Evolutionary conservation across 2,888 invertebrate species (phyloP), one percentile per base, ranked within the genome.

Genomic region (Dasysyrphus tricinctus): DNA sequence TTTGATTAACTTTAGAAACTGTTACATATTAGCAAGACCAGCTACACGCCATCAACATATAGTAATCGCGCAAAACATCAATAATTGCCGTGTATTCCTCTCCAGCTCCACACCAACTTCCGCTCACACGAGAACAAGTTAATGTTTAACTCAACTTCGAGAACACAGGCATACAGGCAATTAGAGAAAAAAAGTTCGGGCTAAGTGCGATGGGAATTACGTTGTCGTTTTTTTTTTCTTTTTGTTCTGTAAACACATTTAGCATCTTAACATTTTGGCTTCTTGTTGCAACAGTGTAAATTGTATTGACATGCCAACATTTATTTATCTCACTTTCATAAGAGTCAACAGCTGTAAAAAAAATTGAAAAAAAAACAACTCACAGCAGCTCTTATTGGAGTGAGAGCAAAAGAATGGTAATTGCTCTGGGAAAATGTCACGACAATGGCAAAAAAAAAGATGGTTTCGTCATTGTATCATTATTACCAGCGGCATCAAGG

Each of bases 381-480:
- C 19, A 14, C 51, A 51, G 32, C 37, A 34, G 42, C 42, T 42
- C 14, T n/a, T 19, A 47, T 44, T 32, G 37, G 61, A 78, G 73
- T 69, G 61, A 78, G 82, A 77, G 75, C 65, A 51, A 44, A 76
- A 57, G 80, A 84, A 84, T 80, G 76, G 76, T 84, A 84, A 84
- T 84, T 84, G 84, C 84, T 84, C 84, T 84, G 84, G 84, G 84
- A 84, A 84, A 84, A 84, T 84, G 84, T 84, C 84, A 84, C 84
- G 80, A 84, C 84, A 84, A 84, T 80, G 70, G 72, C 80, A 54
- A 84, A 76, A 24, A 76, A 24, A 24, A 72, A 72, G 80, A 80
- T 76, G 76, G 80, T 84, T 84, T 88, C 78, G 81, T 88, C 88
- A 83, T 84, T 76, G 78, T 24, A 24, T 56, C 87, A 87, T 57